Conservation (phyloP, 2,888 invertebrate species). For the Cyclophora punctaria region DNA sequence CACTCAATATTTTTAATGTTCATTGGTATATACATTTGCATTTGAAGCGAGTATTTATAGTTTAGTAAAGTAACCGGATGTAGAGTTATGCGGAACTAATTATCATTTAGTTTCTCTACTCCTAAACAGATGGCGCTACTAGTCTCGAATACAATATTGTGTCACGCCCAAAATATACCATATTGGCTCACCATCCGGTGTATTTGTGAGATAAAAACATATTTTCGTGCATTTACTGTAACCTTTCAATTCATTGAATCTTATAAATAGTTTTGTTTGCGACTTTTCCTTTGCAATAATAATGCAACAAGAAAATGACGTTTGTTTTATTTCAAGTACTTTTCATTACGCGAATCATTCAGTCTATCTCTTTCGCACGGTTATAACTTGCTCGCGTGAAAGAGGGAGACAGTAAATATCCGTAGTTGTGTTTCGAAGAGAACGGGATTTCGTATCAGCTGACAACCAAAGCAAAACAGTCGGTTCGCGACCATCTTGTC, state of each 20-base stretch:
- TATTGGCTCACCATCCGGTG: constrained; percentile 40
- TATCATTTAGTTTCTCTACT: constrained; percentile 6
- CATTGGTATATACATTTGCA: too few species aligned
- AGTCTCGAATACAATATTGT: constrained; percentile 30
- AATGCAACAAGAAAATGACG: constrained; percentile 66
- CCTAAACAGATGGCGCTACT: constrained; percentile 46
- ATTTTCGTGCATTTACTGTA: constrained; percentile 30
- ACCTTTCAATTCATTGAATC: constrained; percentile 58
- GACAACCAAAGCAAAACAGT: constrained; percentile 77
- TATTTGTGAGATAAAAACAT: constrained; percentile 65
- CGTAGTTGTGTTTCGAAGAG: constrained; percentile 41
- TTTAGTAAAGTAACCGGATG: too few species aligned
- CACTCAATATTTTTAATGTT: too few species aligned
- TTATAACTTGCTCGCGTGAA: constrained; percentile 2
- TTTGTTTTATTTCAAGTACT: constrained; percentile 51
- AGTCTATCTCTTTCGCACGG: constrained; percentile 35
- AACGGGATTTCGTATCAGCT: constrained; percentile 72
- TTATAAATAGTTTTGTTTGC: constrained; percentile 38
- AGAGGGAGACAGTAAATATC: constrained; percentile 32
- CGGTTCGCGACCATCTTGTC: constrained; percentile 77
- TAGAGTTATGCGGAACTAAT: too few species aligned
- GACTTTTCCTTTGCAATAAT: constrained; percentile 56
- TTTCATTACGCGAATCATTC: constrained; percentile 39
- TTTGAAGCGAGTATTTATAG: too few species aligned
- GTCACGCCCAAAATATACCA: constrained; percentile 59